These are phyloP conservation scores for Chionomys nivalis DNA, from an alignment of 2,113 vertebrate genomes.

Conservation along the genomic window DNA sequence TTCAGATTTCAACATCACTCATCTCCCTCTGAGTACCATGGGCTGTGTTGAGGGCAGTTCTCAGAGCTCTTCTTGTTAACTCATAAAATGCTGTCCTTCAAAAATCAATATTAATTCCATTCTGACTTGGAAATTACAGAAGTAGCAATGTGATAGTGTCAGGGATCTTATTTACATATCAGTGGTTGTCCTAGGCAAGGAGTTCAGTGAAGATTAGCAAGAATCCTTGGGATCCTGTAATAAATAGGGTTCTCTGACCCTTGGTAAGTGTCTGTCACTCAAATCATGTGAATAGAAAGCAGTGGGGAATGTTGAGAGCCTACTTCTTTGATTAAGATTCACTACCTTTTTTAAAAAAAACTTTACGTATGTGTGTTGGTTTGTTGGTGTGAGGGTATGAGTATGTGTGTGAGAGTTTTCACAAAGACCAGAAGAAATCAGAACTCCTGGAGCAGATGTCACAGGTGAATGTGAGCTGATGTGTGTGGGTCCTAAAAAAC, in stretches of 20 bases:
- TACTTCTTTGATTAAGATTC: not conserved
- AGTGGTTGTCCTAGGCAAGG: not conserved
- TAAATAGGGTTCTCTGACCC: fast-evolving
- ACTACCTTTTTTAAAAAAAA: not conserved
- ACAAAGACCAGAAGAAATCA: not conserved
- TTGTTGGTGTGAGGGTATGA: not conserved
- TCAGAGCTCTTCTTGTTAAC: not conserved
- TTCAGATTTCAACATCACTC: not conserved
- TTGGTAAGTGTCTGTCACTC: not conserved
- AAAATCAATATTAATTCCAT: not conserved
- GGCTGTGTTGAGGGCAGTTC: not conserved
- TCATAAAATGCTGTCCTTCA: not conserved
- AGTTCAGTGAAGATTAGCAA: not conserved
- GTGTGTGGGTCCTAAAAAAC: too few species aligned
- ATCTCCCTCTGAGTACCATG: not conserved
- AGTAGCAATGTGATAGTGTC: not conserved
- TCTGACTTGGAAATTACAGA: not conserved
- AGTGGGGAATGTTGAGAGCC: not conserved
- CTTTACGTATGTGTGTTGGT: not conserved
- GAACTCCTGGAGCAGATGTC: too few species aligned
- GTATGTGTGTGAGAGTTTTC: not conserved
- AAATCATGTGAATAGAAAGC: not conserved
- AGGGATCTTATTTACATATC: not conserved
- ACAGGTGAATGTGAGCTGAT: not conserved
- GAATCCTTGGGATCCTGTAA: not conserved